phyloP scores from a whole-genome alignment of 2,888 invertebrate genomes.

The Gasteruption jaculator region DNA sequence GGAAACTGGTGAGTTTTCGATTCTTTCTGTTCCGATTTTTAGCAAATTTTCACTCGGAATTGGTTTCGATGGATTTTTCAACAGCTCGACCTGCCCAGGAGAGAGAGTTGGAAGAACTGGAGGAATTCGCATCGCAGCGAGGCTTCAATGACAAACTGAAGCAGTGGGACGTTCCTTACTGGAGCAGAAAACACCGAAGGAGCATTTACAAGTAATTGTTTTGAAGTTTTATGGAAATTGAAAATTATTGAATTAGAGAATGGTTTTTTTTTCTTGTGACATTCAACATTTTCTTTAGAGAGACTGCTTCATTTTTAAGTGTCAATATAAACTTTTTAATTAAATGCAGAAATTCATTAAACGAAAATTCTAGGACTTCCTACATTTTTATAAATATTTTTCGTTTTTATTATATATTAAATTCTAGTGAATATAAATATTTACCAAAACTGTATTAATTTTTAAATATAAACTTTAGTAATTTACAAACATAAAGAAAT shows the following conservation, averaged over 20 bases:
- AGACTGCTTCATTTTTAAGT: too few relatives aligned
- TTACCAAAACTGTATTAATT: conserved; percentile 5
- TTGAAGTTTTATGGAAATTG: conserved; percentile 8
- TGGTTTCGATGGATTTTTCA: conserved; percentile 9
- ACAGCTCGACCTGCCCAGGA: conserved; percentile 71
- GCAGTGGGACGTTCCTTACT: conserved; percentile 84
- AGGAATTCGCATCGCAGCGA: conserved; percentile 62
- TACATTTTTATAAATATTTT: too few relatives aligned
- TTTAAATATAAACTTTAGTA: background rate
- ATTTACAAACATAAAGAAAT: too few relatives aligned
- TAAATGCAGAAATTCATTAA: too few relatives aligned
- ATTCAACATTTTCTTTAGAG: too few relatives aligned
- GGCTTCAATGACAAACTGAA: conserved; percentile 68
- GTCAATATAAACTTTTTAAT: too few relatives aligned
- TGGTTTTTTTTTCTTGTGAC: too few relatives aligned
- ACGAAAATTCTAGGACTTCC: too few relatives aligned
- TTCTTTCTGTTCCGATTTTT: background rate
- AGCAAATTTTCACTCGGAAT: too few relatives aligned
- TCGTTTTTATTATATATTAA: too few relatives aligned
- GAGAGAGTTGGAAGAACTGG: conserved; percentile 67
- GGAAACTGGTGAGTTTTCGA: conserved; percentile 51
- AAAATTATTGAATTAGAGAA: background rate
- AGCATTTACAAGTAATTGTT: conserved; percentile 58
- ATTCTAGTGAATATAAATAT: too few relatives aligned
- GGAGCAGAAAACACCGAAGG: conserved; percentile 73